Evolutionary conservation across 2,888 invertebrate species (phyloP), one percentile per base, ranked within the genome.

Genomic region (Microplitis manilae): DNA sequence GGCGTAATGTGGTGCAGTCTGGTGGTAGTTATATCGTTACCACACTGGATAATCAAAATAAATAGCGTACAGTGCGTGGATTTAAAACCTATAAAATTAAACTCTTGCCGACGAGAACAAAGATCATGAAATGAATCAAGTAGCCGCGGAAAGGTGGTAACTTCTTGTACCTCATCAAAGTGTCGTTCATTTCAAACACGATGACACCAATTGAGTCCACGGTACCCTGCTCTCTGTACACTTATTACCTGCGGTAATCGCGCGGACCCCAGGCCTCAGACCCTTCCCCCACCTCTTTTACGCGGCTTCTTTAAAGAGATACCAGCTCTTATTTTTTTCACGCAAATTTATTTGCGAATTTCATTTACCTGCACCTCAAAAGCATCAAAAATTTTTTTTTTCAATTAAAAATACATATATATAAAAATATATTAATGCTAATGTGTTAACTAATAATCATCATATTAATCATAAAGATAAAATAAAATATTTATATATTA

Each of bases 281-380:
- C 30, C 30, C 2, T 30, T 83, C 83, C 81, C 85, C 83, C 78
- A 68, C 82, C 81, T 81, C 81, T 84, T 86, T 87, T 87, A 86
- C 83, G 84, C 87, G 88, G 86, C 83, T 84, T 83, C 84, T 85
- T 86, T 80, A 87, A 87, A 88, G 87, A 88, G 86, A 87, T 86
- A 84, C 86, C 86, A 62, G 60, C 71, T 40, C 62, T 62, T 41
- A 40, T 17, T 67, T 50, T 50, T 62, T 41, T 70, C 73, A 20
- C 41, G 74, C 64, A 38, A 65, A 50, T 73, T 64, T 40, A 6
- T 41, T 8, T 7, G n/a, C 1, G 30, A 39, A 64, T 17, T 17
- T 17, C 17, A 5, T 13, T 6, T n/a, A n/a, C n/a, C 7, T 62
- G n/a, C 17, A 6, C 7, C 15, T 7, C 5, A 62, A 62, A 2